Evolutionary conservation across 2,797 vertebrate genomes (phyloP).

Genomic region (Cheirogaleus major): DNA sequence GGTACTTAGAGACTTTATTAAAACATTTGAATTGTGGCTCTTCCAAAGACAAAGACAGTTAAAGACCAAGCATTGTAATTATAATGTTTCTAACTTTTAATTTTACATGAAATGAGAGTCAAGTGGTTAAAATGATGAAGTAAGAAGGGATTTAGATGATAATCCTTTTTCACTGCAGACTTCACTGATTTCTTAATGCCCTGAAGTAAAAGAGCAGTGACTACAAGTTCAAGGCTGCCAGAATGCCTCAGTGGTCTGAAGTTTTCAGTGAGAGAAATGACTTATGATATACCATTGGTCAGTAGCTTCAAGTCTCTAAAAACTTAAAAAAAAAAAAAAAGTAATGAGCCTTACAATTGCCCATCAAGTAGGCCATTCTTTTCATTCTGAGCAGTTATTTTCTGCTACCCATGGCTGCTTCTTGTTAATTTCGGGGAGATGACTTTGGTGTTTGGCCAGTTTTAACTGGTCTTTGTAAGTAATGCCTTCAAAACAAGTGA

Average conservation of each 20-base stretch:
- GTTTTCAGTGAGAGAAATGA: not conserved
- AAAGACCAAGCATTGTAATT: not conserved
- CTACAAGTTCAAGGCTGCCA: not conserved
- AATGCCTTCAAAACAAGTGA: not conserved
- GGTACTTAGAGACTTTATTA: not conserved
- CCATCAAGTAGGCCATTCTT: not conserved
- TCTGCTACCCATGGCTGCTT: not conserved
- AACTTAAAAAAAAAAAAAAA: not conserved
- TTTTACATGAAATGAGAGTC: not conserved
- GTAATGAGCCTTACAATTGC: not conserved
- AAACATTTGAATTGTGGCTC: not conserved
- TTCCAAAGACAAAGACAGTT: not conserved
- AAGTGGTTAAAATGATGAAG: slow-evolving; percentile 34
- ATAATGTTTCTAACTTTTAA: not conserved
- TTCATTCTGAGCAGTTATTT: not conserved
- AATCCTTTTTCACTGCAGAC: not conserved
- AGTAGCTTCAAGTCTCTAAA: not conserved
- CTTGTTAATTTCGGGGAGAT: not conserved
- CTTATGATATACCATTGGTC: not conserved
- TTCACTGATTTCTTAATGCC: not conserved
- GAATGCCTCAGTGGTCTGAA: not conserved
- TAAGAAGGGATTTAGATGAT: not conserved
- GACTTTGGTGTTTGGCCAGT: not conserved
- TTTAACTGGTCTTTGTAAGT: not conserved
- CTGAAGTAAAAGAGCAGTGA: not conserved